Evolutionary conservation across 2,113 vertebrate genomes (phyloP), one percentile per base, ranked within the genome.

Genomic region (Xenopus borealis): DNA sequence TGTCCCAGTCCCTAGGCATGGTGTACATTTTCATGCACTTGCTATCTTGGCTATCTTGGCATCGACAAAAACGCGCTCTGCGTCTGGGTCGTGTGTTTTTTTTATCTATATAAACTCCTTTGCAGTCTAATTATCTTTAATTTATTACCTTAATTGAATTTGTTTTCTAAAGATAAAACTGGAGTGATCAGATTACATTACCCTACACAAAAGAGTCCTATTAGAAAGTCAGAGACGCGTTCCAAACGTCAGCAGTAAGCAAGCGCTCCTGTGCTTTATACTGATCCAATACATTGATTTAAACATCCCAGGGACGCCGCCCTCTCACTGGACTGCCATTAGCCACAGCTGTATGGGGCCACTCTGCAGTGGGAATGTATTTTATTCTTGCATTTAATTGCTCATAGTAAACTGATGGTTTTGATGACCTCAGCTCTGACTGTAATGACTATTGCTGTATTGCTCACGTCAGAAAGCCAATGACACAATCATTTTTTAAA

Each of bases 131-230:
- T 91, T 89, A 89, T 92, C 82, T 89, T 88, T 86, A 85, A 90
- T 88, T 89, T 93, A 92, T 91, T 90, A 86, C 85, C 86, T 89
- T 91, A 87, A 91, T 87, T 89, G 86, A 89, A 93, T 89, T 83
- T 79, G 80, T 86, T 82, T 81, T 80, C 86, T 82, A 84, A 89
- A 87, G 86, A 89, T 83, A 88, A 87, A 87, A 87, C 83, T 84
- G 85, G 85, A 87, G 72, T 84, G 89, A 89, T 92, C 87, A 79
- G 86, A 86, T 94, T 91, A 88, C 90, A 82, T 81, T 81, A 85
- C 85, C 80, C 86, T 85, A 83, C 75, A 80, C 77, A 83, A 55
- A 65, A 81, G 77, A 88, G 87, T 86, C 83, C 78, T 81, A 84
- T 80, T 82, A 85, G 89, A 88, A 88, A 80, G 69, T 75, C 85